Evolutionary conservation across 2,888 invertebrate genomes (phyloP).

Genomic region (Coelopa pilipes): DNA sequence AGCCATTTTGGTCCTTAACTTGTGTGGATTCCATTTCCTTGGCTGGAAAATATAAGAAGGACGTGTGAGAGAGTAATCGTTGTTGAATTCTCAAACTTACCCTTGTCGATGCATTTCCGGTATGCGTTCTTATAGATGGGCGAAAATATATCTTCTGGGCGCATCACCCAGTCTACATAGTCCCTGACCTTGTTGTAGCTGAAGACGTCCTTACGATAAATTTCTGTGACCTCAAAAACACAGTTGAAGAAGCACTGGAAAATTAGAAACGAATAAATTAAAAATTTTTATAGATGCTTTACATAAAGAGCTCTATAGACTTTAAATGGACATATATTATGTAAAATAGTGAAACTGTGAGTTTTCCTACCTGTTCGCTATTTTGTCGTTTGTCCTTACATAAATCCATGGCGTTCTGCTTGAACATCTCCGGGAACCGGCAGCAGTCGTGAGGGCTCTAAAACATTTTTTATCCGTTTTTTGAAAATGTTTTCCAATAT

Average conservation of each 20-base stretch:
- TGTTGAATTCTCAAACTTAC: conserved; percentile 1
- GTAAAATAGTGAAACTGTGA: neutral
- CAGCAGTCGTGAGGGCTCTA: conserved; percentile 40
- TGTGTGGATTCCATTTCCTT: conserved; percentile 25
- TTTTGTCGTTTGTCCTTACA: conserved; percentile 22
- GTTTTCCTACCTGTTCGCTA: conserved; percentile 31
- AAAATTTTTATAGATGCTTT: neutral
- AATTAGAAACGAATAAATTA: neutral
- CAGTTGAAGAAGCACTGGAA: conserved; percentile 41
- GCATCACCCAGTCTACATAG: conserved; percentile 38
- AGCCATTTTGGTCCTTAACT: conserved; percentile 27
- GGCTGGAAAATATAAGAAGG: conserved; percentile 1
- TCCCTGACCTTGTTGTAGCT: conserved; percentile 36
- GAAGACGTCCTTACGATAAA: conserved; percentile 37
- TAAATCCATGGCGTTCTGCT: conserved; percentile 30
- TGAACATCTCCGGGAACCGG: conserved; percentile 39
- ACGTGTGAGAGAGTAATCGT: neutral
- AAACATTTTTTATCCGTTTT: no score
- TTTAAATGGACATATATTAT: neutral
- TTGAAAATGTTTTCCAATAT: conserved; percentile 11
- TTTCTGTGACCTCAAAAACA: conserved; percentile 36
- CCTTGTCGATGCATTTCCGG: conserved; percentile 39
- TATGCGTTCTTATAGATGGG: conserved; percentile 39
- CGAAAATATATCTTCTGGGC: conserved; percentile 29
- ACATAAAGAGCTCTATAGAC: neutral